Evolutionary conservation across 2,797 vertebrate species (phyloP), one percentile per base, ranked within the genome.

Genomic region (Pangasius djambal): DNA sequence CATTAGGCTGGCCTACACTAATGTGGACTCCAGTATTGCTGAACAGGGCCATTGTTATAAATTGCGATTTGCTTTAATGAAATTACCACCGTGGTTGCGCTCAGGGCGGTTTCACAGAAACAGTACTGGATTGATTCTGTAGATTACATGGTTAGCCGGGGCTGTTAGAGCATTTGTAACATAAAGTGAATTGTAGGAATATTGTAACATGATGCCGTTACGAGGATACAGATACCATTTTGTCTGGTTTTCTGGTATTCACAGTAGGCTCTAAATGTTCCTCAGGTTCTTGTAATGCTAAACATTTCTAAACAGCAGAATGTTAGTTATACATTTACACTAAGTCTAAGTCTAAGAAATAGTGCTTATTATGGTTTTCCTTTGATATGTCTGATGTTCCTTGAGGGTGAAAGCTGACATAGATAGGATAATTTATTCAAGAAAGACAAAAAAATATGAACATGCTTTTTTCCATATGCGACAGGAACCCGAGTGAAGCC

Each of bases 381-480:
- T 90, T 85, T 88, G 69, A 84, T 77, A 72, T 74, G 67, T 63
- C 44, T 34, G 72, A 88, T 52, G 88, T 87, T 88, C 85, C 87
- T 69, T 15, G 61, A 57, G 86, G 85, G 86, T 63, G n/a, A 75
- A 57, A 18, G 48, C 85, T 82, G 40, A 89, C 52, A 78, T 37
- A 70, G 79, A 88, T 85, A 89, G 37, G 65, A 22, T 55, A 86
- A 89, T 89, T 40, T 61, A 69, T 92, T 72, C 86, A 25, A 65
- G 61, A 48, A 83, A 67, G 85, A 48, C 37, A 87, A 87, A 69
- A 69, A 50, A 78, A 65, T 5, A 78, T 20, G 2, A 69, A 63
- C 59, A 69, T 9, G 15, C 31, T 37, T 59, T 87, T 87, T 85
- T 40, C 48, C 61, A 63, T 70, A 70, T 89, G 65, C 61, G 75